Evolutionary conservation across 2,113 vertebrate species (phyloP).

Genomic region (Alethe diademata): DNA sequence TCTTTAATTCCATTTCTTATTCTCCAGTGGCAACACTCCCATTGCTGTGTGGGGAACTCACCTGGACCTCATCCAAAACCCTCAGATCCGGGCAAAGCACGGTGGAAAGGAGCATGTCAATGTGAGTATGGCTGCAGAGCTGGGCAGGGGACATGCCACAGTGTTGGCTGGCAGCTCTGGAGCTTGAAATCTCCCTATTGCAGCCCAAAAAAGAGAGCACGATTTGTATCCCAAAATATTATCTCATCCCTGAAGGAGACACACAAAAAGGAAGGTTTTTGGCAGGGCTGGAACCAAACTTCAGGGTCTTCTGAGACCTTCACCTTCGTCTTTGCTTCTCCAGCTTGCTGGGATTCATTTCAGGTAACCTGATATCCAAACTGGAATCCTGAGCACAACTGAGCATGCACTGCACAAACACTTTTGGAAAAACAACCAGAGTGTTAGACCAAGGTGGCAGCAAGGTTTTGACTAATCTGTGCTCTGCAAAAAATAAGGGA

Average conservation of each 20-base stretch:
- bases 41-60: slow-evolving; percentile 93
- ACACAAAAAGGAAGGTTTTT: not conserved
- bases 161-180: not conserved
- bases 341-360: not conserved
- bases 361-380: not conserved
- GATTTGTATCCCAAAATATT: not conserved
- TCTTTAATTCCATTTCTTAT: not conserved
- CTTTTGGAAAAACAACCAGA: not conserved
- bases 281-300: not conserved
- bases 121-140: slow-evolving; percentile 74
- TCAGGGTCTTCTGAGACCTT: not conserved
- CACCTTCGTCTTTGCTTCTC: not conserved
- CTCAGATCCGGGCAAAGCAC: slow-evolving; percentile 94
- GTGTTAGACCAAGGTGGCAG: not conserved
- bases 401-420: not conserved
- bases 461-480: not conserved
- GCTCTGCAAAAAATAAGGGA: not conserved
- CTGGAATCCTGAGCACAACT: not conserved
- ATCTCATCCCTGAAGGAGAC: not conserved
- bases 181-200: not conserved
- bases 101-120: slow-evolving; percentile 90
- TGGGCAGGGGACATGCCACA: fast-evolving
- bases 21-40: slow-evolving; percentile 88
- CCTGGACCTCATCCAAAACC: slow-evolving; percentile 95
- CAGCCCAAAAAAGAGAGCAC: not conserved